Evolutionary conservation across 2,797 vertebrate genomes (phyloP).

Genomic region (Lepilemur ruficaudatus): DNA sequence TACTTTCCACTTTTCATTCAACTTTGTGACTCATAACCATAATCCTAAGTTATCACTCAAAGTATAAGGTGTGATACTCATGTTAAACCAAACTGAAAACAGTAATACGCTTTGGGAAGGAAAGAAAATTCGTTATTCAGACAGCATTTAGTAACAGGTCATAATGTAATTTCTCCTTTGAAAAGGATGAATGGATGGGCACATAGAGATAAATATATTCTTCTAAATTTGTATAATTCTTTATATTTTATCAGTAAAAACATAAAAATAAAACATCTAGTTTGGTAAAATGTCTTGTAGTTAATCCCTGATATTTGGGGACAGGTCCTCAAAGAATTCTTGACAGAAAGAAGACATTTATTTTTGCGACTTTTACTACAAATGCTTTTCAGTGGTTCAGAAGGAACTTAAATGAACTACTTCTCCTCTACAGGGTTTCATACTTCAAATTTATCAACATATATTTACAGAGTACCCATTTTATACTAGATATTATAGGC

Average conservation of each 20-base stretch:
- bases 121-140: slow-evolving; percentile 4
- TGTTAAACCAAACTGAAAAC: neutral
- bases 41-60: slow-evolving; percentile 29
- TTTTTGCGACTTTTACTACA: neutral
- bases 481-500: neutral
- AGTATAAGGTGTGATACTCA: neutral
- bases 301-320: neutral
- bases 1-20: slow-evolving; percentile 23
- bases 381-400: neutral
- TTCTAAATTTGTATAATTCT: neutral
- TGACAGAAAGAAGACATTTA: neutral
- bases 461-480: neutral
- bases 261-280: neutral
- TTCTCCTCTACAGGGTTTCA: neutral
- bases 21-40: slow-evolving; percentile 2
- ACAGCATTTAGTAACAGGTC: neutral
- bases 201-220: neutral
- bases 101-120: neutral
- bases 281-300: neutral
- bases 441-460: neutral
- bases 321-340: neutral
- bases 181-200: neutral
- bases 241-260: neutral
- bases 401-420: neutral
- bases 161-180: neutral